Evolutionary conservation across 1,140 invertebrate species (phyloP).

Genomic region (Bombus turneri): DNA sequence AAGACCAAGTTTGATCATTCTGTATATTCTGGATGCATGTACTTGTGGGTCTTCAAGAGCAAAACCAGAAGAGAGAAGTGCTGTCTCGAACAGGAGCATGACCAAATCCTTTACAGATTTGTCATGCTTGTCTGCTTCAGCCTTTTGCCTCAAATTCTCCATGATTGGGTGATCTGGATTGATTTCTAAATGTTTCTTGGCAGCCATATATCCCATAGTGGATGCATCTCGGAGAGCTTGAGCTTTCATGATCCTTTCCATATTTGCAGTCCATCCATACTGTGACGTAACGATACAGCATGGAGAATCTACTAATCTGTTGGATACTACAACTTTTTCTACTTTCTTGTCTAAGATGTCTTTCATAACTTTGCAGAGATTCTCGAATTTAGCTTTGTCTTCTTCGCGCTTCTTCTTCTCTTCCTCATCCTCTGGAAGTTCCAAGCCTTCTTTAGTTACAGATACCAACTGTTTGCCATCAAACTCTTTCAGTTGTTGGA

Average conservation of each 20-base stretch:
- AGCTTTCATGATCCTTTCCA: slow-evolving; percentile 99
- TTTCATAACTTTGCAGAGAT: slow-evolving; percentile 98
- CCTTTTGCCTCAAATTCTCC: slow-evolving; percentile 94
- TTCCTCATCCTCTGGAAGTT: slow-evolving; percentile 97
- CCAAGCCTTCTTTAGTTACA: slow-evolving; percentile 98
- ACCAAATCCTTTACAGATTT: slow-evolving; percentile 98
- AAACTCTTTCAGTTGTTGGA: slow-evolving; percentile 98
- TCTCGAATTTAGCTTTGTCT: slow-evolving; percentile 96
- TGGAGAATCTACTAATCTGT: slow-evolving; percentile 96
- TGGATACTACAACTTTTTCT: slow-evolving; percentile 97
- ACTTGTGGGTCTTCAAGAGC: slow-evolving; percentile 94
- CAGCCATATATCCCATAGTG: slow-evolving; percentile 99
- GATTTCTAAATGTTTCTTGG: slow-evolving; percentile 98
- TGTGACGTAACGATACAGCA: slow-evolving; percentile 99
- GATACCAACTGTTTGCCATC: slow-evolving; percentile 98
- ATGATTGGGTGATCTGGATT: slow-evolving; percentile 98
- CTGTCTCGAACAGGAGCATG: slow-evolving; percentile 95
- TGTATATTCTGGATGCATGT: slow-evolving; percentile 91
- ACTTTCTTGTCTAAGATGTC: slow-evolving; percentile 99
- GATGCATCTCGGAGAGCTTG: slow-evolving; percentile 96
- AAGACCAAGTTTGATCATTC: slow-evolving; percentile 98
- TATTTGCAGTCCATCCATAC: slow-evolving; percentile 99
- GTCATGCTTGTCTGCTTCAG: slow-evolving; percentile 98
- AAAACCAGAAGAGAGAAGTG: slow-evolving; percentile 95
- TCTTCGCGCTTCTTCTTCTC: slow-evolving; percentile 99